These are phyloP conservation scores for Drosophila prostipennis DNA, from an alignment of 2,888 invertebrate species.

Conservation along the genomic window DNA sequence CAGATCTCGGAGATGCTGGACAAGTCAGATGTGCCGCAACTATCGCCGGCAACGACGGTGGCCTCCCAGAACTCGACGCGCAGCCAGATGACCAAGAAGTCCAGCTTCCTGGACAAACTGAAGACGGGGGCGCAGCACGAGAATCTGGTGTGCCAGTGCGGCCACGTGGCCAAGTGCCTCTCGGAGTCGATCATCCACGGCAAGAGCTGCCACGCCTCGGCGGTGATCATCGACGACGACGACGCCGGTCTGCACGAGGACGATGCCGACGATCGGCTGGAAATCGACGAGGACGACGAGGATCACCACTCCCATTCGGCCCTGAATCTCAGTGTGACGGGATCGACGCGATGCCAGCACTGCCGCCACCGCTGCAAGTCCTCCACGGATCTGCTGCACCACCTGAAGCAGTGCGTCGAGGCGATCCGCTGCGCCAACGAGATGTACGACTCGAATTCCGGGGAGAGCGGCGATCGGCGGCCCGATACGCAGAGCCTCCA, in stretches of 20 bases:
- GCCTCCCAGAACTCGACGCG: slow-evolving; percentile 71
- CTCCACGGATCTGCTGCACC: slow-evolving; percentile 90
- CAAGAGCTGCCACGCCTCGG: slow-evolving; percentile 86
- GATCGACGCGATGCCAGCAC: slow-evolving; percentile 92
- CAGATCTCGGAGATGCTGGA: slow-evolving; percentile 75
- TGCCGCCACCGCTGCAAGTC: slow-evolving; percentile 95
- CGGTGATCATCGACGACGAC: slow-evolving; percentile 71
- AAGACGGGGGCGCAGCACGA: slow-evolving; percentile 89
- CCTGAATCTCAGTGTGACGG: slow-evolving; percentile 84
- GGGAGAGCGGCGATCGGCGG: slow-evolving; percentile 82
- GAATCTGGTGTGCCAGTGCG: slow-evolving; percentile 89
- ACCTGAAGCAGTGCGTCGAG: slow-evolving; percentile 89
- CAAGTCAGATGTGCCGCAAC: slow-evolving; percentile 73
- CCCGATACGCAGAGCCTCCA: slow-evolving; percentile 61
- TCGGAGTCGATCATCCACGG: slow-evolving; percentile 93
- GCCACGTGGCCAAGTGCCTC: slow-evolving; percentile 91
- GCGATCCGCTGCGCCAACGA: slow-evolving; percentile 84
- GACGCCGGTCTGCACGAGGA: slow-evolving; percentile 77
- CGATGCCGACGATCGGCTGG: slow-evolving; percentile 78
- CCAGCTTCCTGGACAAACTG: slow-evolving; percentile 92
- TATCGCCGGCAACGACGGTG: slow-evolving; percentile 77
- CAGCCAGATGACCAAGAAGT: slow-evolving; percentile 71
- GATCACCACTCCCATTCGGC: slow-evolving; percentile 83
- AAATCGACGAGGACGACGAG: slow-evolving; percentile 82
- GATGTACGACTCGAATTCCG: slow-evolving; percentile 83